Evolutionary conservation across 2,888 invertebrate genomes (phyloP), one percentile per base, ranked within the genome.

Genomic region (Colletes collaris): DNA sequence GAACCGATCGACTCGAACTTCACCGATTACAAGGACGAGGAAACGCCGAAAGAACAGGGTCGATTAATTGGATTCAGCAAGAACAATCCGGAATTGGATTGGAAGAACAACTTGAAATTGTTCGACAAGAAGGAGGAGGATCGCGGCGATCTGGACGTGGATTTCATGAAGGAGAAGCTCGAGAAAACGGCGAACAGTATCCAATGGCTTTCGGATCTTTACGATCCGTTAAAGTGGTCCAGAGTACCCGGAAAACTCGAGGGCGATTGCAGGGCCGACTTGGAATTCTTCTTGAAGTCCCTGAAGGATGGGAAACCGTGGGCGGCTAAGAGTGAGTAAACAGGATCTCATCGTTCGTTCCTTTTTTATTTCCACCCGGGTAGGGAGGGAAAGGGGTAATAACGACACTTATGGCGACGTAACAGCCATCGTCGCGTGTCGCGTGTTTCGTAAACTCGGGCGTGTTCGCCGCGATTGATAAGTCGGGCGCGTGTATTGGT

Each of bases 271-370:
- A 93, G 93, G 7, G 91, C 92, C 13, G 95, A 95, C 82, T 93
- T 96, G 93, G 93, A 93, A 81, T 91, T 92, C 49, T 96, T 95
- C 91, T 88, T 96, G 37, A 93, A 92, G 89, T 96, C 94, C 70
- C 93, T 95, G 73, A 94, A 89, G 91, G 95, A 94, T 85, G 96
- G 94, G 88, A 94, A 94, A 89, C 93, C 93, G 58, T 97, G 97
- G 97, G 97, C 97, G 10, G 95, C 96, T 50, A 96, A 95, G 94
- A 96, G 97, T 97, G 92, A 96, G 96, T 95, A 62, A 10, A 44
- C 16, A 11, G 13, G 6, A 53, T 5, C 19, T 19, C 53, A 5
- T 64, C 46, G 52, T n/a, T 63, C 46, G 27, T 4, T n/a, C 11
- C 50, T 72, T 52, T n/a, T 27, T 27, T 1, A 27, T 27, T 27